Percentiles rank a stretch among this genome's conserved stretches.
Evolutionary conservation across 2,888 invertebrate species (phyloP).

Genomic region (Heliconius sara): DNA sequence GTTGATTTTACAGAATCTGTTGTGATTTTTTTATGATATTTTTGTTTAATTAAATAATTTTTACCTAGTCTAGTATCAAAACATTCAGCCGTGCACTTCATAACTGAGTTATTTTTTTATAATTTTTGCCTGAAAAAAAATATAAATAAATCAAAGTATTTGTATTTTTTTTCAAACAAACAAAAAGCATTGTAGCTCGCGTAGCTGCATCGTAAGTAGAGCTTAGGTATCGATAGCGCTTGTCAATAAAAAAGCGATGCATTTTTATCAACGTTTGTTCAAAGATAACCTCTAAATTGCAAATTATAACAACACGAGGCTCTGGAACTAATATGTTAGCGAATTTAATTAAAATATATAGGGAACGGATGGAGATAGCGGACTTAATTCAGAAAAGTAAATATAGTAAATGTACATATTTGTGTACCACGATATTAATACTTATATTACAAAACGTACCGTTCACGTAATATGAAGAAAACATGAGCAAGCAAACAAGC

Average conservation of each 20-base stretch:
- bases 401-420: constrained; percentile 6
- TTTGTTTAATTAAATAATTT: not conserved
- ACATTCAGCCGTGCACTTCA: too few relatives aligned
- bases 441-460: constrained; percentile 3
- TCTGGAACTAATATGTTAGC: not conserved
- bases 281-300: constrained; percentile 13
- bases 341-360: constrained; percentile 15
- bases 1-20: not conserved
- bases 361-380: not conserved
- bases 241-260: constrained; percentile 7
- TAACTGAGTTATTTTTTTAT: too few relatives aligned
- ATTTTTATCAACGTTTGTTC: constrained; percentile 22
- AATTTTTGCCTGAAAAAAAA: too few relatives aligned
- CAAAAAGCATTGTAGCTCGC: not conserved
- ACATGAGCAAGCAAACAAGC: not conserved
- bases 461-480: not conserved
- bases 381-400: not conserved
- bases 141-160: not conserved
- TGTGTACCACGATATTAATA: constrained; percentile 8
- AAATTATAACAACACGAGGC: constrained; percentile 11
- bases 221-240: constrained; percentile 1
- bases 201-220: constrained; percentile 5
- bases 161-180: not conserved
- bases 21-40: not conserved
- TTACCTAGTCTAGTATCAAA: too few relatives aligned